phyloP scores from a whole-genome alignment of 2,888 invertebrate species.

The Drosophila kanekoi region DNA sequence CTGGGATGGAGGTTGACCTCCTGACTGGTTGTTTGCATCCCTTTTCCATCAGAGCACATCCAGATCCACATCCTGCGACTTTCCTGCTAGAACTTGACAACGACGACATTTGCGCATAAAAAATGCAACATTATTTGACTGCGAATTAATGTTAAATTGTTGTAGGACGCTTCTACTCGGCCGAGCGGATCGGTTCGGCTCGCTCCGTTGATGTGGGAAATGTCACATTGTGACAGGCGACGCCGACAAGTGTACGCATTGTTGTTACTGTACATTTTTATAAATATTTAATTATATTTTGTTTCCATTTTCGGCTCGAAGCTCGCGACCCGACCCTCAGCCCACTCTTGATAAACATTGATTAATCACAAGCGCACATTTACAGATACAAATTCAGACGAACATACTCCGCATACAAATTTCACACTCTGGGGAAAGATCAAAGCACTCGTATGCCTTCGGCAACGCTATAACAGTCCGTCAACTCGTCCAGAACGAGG shows the following conservation, averaged over 20 bases:
- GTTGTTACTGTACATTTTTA: constrained; percentile 73
- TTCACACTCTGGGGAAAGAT: constrained; percentile 68
- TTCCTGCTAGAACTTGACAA: constrained; percentile 79
- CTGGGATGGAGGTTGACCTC: constrained; percentile 31
- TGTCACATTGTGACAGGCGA: constrained; percentile 81
- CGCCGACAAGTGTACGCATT: constrained; percentile 70
- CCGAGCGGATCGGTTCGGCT: constrained; percentile 25
- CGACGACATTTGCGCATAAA: constrained; percentile 83
- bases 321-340: constrained; percentile 6
- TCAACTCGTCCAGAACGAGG: constrained; percentile 51
- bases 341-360: constrained; percentile 62
- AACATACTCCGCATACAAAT: constrained; percentile 15
- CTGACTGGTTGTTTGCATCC: constrained; percentile 43
- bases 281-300: constrained; percentile 79
- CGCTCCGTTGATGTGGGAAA: constrained; percentile 82
- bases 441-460: constrained; percentile 58
- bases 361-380: constrained; percentile 65
- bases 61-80: constrained; percentile 43
- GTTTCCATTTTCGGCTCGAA: constrained; percentile 62
- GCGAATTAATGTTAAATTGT: constrained; percentile 83
- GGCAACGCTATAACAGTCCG: constrained; percentile 47
- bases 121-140: constrained; percentile 83
- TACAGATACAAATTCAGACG: constrained; percentile 11
- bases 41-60: constrained; percentile 50
- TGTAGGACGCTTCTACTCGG: constrained; percentile 55